phyloP scores from a whole-genome alignment of 2,888 invertebrate genomes.

The Acrobasis consociella region DNA sequence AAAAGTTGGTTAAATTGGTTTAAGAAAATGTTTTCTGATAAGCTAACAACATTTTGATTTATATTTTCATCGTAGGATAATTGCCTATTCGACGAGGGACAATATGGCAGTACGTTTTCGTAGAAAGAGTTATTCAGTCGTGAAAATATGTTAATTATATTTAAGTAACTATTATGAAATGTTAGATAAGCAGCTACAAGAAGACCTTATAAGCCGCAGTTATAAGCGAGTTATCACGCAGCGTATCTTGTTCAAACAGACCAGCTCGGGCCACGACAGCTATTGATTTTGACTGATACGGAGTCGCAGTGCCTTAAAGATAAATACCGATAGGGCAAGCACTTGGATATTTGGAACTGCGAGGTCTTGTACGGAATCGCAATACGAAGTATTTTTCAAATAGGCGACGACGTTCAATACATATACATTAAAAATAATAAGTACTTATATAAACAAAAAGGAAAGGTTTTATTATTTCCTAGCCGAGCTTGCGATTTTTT shows the following conservation, averaged over 20 bases:
- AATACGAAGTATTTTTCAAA: no score
- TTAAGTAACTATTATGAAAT: conserved; percentile 4
- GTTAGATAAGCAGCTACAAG: conserved; percentile 22
- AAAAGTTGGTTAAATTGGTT: no score
- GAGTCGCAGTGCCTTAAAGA: conserved; percentile 33
- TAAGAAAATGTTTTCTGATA: no score
- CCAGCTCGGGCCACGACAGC: conserved; percentile 46
- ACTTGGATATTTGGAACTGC: conserved; percentile 20
- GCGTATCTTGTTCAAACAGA: conserved; percentile 63
- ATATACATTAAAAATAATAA: no score
- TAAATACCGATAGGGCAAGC: conserved; percentile 16
- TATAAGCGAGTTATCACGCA: conserved; percentile 50
- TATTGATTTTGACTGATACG: conserved; percentile 73
- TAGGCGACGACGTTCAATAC: no score
- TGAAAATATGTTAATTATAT: conserved; percentile 2
- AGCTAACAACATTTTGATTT: no score
- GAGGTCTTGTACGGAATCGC: background rate
- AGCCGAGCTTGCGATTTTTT: no score
- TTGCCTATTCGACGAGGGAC: no score
- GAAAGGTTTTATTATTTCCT: no score
- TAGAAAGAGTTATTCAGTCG: background rate
- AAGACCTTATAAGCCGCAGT: conserved; percentile 37
- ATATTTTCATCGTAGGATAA: no score
- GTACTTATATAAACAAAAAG: no score
- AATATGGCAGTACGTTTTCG: no score